phyloP scores from a whole-genome alignment of 2,888 invertebrate species.

The Pyrrhopygopsis socrates region DNA sequence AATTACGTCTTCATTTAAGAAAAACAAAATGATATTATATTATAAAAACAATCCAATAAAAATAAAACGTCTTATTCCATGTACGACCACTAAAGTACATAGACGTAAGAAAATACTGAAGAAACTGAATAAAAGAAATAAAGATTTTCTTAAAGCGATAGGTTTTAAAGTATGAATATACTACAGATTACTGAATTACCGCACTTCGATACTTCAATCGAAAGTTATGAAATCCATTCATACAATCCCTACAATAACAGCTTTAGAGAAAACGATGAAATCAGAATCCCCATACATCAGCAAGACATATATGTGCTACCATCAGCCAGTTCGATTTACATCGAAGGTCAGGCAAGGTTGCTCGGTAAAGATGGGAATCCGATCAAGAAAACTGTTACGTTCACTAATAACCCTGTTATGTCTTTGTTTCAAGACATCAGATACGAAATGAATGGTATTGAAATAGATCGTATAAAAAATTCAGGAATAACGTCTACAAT shows the following conservation, averaged over 20 bases:
- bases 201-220: constrained; percentile 59
- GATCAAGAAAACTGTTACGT: background rate
- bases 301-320: constrained; percentile 67
- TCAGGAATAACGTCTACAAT: too few relatives aligned
- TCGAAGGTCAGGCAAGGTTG: constrained; percentile 2
- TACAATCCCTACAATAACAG: constrained; percentile 73
- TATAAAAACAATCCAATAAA: background rate
- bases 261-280: constrained; percentile 75
- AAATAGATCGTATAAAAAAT: too few relatives aligned
- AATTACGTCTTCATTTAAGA: constrained; percentile 6
- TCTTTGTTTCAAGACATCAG: too few relatives aligned
- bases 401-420: too few relatives aligned
- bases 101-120: constrained; percentile 57
- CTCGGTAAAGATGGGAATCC: background rate
- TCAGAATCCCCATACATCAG: constrained; percentile 64
- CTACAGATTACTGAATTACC: constrained; percentile 59
- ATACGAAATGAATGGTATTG: too few relatives aligned
- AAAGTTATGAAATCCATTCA: constrained; percentile 68
- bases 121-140: constrained; percentile 61
- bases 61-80: constrained; percentile 1
- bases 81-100: constrained; percentile 7
- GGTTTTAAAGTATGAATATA: constrained; percentile 58
- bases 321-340: constrained; percentile 71
- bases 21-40: constrained; percentile 1
- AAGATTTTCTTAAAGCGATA: constrained; percentile 54